phyloP scores from a whole-genome alignment of 2,797 vertebrate genomes.

The Acanthurus lineatus region DNA sequence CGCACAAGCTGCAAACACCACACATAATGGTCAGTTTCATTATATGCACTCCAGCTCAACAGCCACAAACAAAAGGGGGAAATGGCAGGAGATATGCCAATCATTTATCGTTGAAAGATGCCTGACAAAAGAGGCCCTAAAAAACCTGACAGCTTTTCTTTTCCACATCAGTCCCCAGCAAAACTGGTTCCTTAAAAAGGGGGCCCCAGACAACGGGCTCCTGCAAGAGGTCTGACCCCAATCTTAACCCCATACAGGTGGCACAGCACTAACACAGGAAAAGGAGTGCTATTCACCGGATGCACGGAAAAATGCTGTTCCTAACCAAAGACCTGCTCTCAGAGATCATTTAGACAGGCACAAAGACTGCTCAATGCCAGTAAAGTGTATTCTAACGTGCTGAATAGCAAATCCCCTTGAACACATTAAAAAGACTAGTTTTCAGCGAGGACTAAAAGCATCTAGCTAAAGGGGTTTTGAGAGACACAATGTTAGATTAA shows the following conservation, averaged over 20 bases:
- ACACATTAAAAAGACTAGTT: conserved; percentile 48
- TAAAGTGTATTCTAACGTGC: conserved; percentile 45
- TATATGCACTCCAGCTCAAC: conserved; percentile 67
- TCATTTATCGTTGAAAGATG: conserved; percentile 77
- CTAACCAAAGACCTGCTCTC: conserved; percentile 49
- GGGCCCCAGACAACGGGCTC: conserved; percentile 58
- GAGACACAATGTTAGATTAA: conserved; percentile 30
- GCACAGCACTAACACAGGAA: conserved; percentile 63
- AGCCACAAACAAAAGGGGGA: conserved; percentile 77
- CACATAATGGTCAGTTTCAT: conserved; percentile 76
- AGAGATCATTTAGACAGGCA: conserved; percentile 56
- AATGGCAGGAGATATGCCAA: conserved; percentile 80
- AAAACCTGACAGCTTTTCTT: conserved; percentile 72
- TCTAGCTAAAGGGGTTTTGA: conserved; percentile 47
- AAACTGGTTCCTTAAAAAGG: conserved; percentile 36
- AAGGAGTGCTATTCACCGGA: conserved; percentile 47
- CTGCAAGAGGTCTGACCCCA: conserved; percentile 68
- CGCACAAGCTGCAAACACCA: conserved; percentile 35
- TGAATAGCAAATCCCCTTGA: conserved; percentile 66
- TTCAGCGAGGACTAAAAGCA: conserved; percentile 53
- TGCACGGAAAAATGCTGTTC: conserved; percentile 35
- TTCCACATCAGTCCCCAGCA: conserved; percentile 56
- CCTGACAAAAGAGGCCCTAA: conserved; percentile 74
- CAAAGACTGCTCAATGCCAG: conserved; percentile 60
- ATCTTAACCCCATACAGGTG: conserved; percentile 79